Conservation (phyloP, 2,888 invertebrate genomes). For the Pyrgus malvae region DNA sequence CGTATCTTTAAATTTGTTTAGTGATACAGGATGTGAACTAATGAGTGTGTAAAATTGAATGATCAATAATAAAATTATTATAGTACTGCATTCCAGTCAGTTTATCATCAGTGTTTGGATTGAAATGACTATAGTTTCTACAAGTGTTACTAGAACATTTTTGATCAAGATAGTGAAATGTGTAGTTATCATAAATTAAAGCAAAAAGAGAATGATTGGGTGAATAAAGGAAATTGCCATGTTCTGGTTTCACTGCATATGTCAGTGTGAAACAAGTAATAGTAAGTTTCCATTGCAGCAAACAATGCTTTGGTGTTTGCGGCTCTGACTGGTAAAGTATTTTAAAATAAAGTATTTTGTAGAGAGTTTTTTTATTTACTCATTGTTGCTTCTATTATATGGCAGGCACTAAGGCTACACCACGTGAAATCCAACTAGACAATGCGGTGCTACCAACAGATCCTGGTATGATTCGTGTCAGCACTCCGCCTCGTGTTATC, state of each 20-base stretch:
- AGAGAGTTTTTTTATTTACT: background rate
- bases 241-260: constrained; percentile 17
- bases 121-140: too few relatives aligned
- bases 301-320: constrained; percentile 24
- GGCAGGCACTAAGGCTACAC: constrained; percentile 90
- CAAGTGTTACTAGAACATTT: too few relatives aligned
- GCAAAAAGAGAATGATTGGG: too few relatives aligned
- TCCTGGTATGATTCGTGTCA: constrained; percentile 88
- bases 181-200: too few relatives aligned
- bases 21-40: too few relatives aligned
- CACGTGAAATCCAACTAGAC: constrained; percentile 92
- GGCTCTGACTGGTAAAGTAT: constrained; percentile 20
- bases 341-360: constrained; percentile 4
- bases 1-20: too few relatives aligned
- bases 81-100: too few relatives aligned
- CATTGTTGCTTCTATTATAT: background rate
- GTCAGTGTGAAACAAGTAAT: constrained; percentile 18
- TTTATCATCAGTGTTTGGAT: too few relatives aligned
- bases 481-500: constrained; percentile 94
- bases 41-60: too few relatives aligned
- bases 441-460: constrained; percentile 89
- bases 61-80: too few relatives aligned
- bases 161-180: too few relatives aligned
- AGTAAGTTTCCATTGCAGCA: constrained; percentile 24
- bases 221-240: background rate